Percentiles rank a stretch among this genome's conserved stretches.
Conservation (phyloP, 2,888 invertebrate genomes). For the Acleris holmiana region DNA sequence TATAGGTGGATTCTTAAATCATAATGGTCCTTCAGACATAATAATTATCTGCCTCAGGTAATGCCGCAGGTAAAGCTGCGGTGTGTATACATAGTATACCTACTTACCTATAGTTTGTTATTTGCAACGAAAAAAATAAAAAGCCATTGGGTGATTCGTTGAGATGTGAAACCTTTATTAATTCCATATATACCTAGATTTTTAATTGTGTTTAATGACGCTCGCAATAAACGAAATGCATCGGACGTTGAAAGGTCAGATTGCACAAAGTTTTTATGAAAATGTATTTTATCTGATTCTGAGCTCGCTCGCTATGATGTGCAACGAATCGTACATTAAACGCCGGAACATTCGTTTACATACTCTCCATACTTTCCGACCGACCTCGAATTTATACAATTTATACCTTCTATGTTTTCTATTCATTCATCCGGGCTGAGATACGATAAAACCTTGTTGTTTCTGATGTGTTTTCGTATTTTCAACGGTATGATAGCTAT, state of each 20-base stretch:
- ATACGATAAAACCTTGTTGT: too few species aligned
- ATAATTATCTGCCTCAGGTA: too few species aligned
- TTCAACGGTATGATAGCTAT: too few species aligned
- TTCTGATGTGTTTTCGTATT: too few species aligned
- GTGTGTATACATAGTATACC: too few species aligned
- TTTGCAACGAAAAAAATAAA: too few species aligned
- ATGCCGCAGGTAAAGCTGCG: too few species aligned
- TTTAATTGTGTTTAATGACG: constrained; percentile 22
- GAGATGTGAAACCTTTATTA: constrained; percentile 3
- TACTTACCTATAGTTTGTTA: too few species aligned
- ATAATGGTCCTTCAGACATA: too few species aligned
- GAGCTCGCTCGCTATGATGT: constrained; percentile 17
- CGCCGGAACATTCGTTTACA: constrained; percentile 21
- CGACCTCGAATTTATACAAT: constrained; percentile 8
- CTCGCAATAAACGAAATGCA: constrained; percentile 58
- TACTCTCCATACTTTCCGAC: constrained; percentile 14
- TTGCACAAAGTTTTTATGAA: constrained; percentile 75
- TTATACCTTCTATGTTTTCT: background rate
- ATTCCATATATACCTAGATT: constrained; percentile 1
- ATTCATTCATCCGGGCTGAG: too few species aligned
- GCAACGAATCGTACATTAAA: constrained; percentile 15
- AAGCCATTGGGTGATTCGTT: too few species aligned
- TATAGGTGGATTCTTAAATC: too few species aligned
- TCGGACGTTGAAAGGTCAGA: constrained; percentile 78
- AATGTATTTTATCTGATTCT: constrained; percentile 44